phyloP scores from a whole-genome alignment of 2,113 vertebrate species.

The Mormyrus iriodes region DNA sequence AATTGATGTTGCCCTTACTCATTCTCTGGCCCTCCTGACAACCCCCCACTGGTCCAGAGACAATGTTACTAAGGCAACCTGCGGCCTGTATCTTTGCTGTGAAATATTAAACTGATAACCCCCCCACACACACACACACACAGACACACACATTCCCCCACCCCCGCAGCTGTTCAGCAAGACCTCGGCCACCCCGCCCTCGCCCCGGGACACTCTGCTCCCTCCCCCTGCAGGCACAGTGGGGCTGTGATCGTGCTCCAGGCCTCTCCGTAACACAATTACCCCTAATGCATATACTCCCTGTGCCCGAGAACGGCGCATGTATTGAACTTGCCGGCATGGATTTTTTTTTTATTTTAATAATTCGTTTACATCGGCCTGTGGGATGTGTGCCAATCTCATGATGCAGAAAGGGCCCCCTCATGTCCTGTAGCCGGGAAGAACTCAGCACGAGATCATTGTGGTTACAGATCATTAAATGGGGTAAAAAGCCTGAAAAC shows the following conservation, averaged over 20 bases:
- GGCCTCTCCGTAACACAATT: constrained; percentile 44
- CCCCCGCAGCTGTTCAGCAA: neutral
- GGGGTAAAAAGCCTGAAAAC: neutral
- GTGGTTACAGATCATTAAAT: neutral
- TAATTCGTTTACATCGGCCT: constrained; percentile 53
- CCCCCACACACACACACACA: neutral
- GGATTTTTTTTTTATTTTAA: constrained; percentile 53
- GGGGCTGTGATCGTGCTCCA: neutral
- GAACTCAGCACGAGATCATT: neutral
- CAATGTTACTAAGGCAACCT: neutral
- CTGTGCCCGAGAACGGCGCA: constrained; percentile 28
- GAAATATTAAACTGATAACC: constrained; percentile 7
- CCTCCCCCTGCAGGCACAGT: neutral
- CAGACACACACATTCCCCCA: neutral
- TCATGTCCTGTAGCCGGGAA: constrained; percentile 19
- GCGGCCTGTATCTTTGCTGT: neutral
- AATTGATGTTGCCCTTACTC: neutral
- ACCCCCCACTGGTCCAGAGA: neutral
- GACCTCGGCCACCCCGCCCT: neutral
- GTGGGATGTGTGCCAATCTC: constrained; percentile 40
- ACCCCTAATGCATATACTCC: constrained; percentile 46
- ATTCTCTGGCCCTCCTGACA: neutral
- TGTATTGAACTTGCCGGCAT: constrained; percentile 46
- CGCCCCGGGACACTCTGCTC: neutral
- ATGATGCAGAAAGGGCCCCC: constrained; percentile 31